These are phyloP conservation scores for Troides oblongomaculatus DNA, from an alignment of 2,888 invertebrate genomes.

Conservation along the genomic window DNA sequence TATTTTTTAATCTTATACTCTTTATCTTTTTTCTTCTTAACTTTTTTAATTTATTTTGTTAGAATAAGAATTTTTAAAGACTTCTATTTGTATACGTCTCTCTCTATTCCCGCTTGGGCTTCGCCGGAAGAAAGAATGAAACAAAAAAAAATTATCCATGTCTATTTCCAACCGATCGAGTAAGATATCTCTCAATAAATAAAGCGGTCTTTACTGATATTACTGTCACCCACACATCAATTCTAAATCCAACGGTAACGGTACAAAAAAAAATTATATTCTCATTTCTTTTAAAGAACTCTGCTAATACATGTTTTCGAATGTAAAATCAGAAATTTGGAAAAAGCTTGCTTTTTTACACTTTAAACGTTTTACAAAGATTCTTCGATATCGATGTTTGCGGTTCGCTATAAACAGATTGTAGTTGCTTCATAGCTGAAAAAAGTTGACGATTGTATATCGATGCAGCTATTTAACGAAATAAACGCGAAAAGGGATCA, in stretches of 20 bases:
- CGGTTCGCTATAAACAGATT: conserved; percentile 16
- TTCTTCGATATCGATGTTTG: background rate
- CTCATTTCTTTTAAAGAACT: background rate
- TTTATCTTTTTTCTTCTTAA: too few species aligned
- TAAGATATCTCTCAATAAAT: conserved; percentile 18
- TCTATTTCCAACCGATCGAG: conserved; percentile 10
- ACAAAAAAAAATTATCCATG: background rate
- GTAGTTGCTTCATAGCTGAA: conserved; percentile 7
- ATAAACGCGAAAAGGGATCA: conserved; percentile 32
- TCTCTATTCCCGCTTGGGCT: too few species aligned
- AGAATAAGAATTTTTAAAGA: too few species aligned
- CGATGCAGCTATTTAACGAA: conserved; percentile 19
- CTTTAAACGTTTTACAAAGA: background rate
- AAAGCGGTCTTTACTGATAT: conserved; percentile 7
- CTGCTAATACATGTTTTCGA: background rate
- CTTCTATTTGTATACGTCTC: too few species aligned
- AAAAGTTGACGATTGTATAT: conserved; percentile 13
- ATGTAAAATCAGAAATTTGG: conserved; percentile 11
- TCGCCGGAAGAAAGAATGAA: too few species aligned
- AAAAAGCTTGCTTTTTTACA: background rate
- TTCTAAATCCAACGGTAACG: background rate
- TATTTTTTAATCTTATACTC: too few species aligned
- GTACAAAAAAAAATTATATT: background rate
- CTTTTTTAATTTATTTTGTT: too few species aligned
- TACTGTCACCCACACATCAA: conserved; percentile 25